phyloP scores from a whole-genome alignment of 2,797 vertebrate species.

The Esox masquinongy region DNA sequence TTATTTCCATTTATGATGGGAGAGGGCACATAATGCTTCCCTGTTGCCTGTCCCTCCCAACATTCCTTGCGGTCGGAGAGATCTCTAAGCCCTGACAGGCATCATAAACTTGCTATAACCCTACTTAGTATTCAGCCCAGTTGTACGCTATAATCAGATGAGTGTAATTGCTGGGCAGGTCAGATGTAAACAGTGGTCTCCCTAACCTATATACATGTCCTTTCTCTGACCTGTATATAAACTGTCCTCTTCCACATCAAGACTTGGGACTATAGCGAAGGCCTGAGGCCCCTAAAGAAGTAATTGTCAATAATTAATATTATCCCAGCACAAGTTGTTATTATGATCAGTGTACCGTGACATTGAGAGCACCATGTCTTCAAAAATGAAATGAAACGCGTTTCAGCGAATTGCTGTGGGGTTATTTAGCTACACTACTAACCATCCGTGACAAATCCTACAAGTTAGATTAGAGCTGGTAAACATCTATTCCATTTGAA shows the following conservation, averaged over 20 bases:
- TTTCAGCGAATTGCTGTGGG: not conserved
- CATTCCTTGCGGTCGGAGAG: not conserved
- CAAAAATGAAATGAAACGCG: not conserved
- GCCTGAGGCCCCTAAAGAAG: not conserved
- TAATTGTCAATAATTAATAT: not conserved
- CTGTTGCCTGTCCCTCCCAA: not conserved
- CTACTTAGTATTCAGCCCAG: not conserved
- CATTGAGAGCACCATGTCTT: not conserved
- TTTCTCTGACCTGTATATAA: not conserved
- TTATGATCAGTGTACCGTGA: not conserved
- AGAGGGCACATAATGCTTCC: not conserved
- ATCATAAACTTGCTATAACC: not conserved
- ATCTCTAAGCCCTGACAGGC: not conserved
- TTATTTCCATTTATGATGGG: not conserved
- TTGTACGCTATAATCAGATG: not conserved
- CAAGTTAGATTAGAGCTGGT: not conserved
- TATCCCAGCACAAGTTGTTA: not conserved
- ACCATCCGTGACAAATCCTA: not conserved
- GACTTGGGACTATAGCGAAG: no score
- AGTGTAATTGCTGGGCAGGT: not conserved
- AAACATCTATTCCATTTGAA: not conserved
- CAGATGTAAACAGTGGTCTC: not conserved
- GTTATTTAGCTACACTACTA: not conserved
- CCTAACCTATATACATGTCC: not conserved
- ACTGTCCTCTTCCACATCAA: not conserved